Conservation (phyloP, 2,113 vertebrate species). For the Procavia capensis region DNA sequence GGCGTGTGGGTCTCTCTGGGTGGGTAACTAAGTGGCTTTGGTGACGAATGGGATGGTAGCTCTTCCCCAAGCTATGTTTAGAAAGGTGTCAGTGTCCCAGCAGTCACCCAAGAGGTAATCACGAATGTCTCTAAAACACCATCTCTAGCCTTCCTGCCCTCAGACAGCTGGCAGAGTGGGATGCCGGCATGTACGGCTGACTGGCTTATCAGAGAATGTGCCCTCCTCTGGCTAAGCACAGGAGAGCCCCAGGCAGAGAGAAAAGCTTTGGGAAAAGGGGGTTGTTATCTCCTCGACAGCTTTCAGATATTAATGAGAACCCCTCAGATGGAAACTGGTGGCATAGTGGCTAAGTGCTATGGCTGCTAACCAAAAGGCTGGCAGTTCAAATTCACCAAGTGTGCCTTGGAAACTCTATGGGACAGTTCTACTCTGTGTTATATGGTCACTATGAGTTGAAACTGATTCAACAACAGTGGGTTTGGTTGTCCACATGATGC, state of each 20-base stretch:
- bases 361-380: too few relatives aligned
- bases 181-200: accelerated
- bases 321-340: too few relatives aligned
- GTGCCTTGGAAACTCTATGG: too few relatives aligned
- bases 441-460: too few relatives aligned
- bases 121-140: conserved; percentile 72
- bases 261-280: not conserved
- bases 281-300: accelerated
- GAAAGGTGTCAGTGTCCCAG: conserved; percentile 72
- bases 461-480: too few relatives aligned
- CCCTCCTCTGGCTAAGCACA: not conserved
- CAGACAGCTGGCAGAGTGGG: not conserved
- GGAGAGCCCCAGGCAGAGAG: not conserved
- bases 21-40: conserved; percentile 72
- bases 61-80: conserved; percentile 69
- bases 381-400: too few relatives aligned
- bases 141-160: conserved; percentile 49
- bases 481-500: too few relatives aligned
- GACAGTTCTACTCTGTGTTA: too few relatives aligned
- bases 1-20: conserved; percentile 66
- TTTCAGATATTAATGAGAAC: not conserved
- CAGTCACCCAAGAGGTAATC: conserved; percentile 70
- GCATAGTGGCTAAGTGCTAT: too few relatives aligned
- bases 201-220: accelerated
- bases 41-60: conserved; percentile 73